A percentile compares a stretch with the other conserved stretches of the same genome.
phyloP scores from a whole-genome alignment of 64 coral and sea anemone species.

The Dendrophyllia cribrosa region DNA sequence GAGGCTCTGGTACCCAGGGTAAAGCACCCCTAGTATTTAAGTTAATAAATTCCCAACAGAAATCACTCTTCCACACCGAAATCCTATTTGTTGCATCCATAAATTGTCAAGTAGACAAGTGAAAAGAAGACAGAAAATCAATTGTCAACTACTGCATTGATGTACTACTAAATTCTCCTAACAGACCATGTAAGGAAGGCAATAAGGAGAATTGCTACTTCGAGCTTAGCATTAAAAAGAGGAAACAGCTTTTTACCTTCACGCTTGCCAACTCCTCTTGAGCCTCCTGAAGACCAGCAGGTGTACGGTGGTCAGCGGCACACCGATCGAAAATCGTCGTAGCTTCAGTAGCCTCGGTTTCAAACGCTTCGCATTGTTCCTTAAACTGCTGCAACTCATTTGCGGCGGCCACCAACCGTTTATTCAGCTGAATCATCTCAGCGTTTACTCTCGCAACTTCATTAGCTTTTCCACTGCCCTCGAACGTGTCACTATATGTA shows the following conservation, averaged over 20 bases:
- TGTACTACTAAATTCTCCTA: too few relatives aligned
- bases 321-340: conserved; percentile 45
- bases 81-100: too few relatives aligned
- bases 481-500: conserved; percentile 46
- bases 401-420: conserved; percentile 13
- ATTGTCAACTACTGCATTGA: too few relatives aligned
- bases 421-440: conserved; percentile 29
- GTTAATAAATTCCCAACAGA: too few relatives aligned
- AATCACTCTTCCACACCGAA: too few relatives aligned
- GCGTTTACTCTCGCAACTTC: conserved; percentile 40
- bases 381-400: conserved; percentile 38
- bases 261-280: conserved; percentile 15
- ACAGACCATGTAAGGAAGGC: too few relatives aligned
- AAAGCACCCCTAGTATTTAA: too few relatives aligned
- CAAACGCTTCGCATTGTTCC: conserved; percentile 26
- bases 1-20: too few relatives aligned
- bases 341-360: conserved; percentile 25
- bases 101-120: too few relatives aligned
- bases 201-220: too few relatives aligned
- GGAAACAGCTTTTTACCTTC: conserved; percentile 60
- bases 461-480: background rate
- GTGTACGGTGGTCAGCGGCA: background rate
- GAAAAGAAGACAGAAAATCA: too few relatives aligned
- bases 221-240: too few relatives aligned
- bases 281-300: conserved; percentile 56